Conservation (phyloP, 1,140 invertebrate species). For the Sarcophaga bullata region DNA sequence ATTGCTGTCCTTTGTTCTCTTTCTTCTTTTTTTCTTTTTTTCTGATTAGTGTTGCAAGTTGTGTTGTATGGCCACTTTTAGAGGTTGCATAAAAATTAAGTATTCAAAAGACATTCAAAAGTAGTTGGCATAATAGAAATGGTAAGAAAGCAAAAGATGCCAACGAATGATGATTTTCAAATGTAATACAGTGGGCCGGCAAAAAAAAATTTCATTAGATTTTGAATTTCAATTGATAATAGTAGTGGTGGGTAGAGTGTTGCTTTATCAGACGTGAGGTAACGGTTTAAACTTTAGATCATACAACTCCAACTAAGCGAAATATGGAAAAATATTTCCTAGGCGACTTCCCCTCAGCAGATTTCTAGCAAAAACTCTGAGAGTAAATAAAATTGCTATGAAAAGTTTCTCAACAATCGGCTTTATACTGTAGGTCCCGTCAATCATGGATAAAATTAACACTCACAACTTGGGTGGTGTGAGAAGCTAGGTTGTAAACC, state of each 20-base stretch:
- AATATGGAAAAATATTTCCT: too few relatives aligned
- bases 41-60: not conserved
- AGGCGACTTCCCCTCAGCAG: too few relatives aligned
- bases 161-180: not conserved
- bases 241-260: not conserved
- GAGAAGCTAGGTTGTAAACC: too few relatives aligned
- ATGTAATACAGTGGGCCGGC: not conserved
- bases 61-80: not conserved
- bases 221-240: not conserved
- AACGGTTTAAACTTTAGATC: too few relatives aligned
- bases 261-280: not conserved
- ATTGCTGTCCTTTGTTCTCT: constrained; percentile 3
- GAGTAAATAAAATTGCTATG: too few relatives aligned
- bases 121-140: not conserved
- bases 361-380: too few relatives aligned
- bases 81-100: not conserved
- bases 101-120: constrained; percentile 17
- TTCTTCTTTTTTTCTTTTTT: not conserved
- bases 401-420: too few relatives aligned
- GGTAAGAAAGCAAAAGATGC: not conserved
- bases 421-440: too few relatives aligned
- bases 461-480: too few relatives aligned
- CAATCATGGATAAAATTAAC: too few relatives aligned
- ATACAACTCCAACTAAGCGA: too few relatives aligned
- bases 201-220: not conserved